Base-by-base conservation (phyloP, 2,113 vertebrate genomes). In the Cyanoliseus patagonus region DNA sequence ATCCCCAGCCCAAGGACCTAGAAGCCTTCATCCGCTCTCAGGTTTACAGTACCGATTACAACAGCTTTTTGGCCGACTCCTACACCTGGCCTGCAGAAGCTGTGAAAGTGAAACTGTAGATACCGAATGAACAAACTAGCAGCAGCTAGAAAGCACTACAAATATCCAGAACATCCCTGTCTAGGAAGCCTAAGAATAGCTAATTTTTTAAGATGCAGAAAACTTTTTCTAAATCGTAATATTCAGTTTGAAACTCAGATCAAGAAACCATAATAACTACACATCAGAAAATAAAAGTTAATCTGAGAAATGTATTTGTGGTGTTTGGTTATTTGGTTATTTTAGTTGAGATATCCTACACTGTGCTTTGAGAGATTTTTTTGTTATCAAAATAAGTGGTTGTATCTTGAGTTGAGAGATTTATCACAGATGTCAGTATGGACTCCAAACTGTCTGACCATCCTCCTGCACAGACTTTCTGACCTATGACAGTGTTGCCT, bases 21-120 rank as follows among this genome's bases (percentile, higher is more conserved):
- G 98, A 98, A 82, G 98, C 97, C 3, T 98, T 99, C 53, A 93
- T 99, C 88, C 95, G 90, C 77, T 98, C 99, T 7, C 98, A 99
- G 55, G 91, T 98, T 92, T 99, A 99, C 69, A 98, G 93, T 55
- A 98, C 98, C 0, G 98, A 99, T 37, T 99, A 99, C 39, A 98
- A 98, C 20, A 97, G 98, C 87, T 98, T 99, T 74, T 91, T 97
- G 37, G 97, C 98, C 37, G 99, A 99, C 92, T 98, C 98, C 24
- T 99, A 99, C 49, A 51, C 97, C 86, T 99, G 99, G 99, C 99
- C 99, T 7, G 96, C 98, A 75, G 98, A 99, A 68, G 98, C 98
- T 78, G 98, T 98, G 98, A 99, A 98, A 98, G 98, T 98, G 98
- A 99, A 98, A 98, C 98, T 85, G 98, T 98, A 97, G 98, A 98